A percentile compares a stretch with the other conserved stretches of the same genome.
Conservation (phyloP, 2,888 invertebrate species). For the Oasisia sp. region DNA sequence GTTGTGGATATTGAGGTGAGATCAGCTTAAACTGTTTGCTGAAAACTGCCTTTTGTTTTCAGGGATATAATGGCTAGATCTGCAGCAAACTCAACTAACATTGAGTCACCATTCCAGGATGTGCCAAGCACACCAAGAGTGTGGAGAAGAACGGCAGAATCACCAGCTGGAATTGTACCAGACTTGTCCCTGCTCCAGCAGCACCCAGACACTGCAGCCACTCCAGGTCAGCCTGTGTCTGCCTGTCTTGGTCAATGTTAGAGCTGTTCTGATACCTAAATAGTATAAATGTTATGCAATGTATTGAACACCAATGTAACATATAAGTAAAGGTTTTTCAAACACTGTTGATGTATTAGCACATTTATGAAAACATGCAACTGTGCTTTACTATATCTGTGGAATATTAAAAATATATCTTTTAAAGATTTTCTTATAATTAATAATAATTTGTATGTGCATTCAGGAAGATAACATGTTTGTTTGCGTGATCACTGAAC, state of each 20-base stretch:
- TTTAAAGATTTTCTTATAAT: background rate
- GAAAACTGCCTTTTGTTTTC: background rate
- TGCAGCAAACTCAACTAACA: background rate
- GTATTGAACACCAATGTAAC: background rate
- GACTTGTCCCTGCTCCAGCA: background rate
- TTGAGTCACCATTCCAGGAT: conserved; percentile 6
- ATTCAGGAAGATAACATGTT: background rate
- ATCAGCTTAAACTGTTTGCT: background rate
- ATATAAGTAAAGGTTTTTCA: background rate
- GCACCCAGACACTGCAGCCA: background rate
- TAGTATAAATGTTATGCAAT: background rate
- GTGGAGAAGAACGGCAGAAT: background rate
- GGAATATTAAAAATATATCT: background rate
- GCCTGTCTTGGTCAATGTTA: background rate
- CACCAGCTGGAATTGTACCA: background rate
- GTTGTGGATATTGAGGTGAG: background rate
- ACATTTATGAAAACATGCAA: background rate
- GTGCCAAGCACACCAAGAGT: background rate
- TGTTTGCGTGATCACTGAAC: background rate
- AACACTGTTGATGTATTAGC: background rate
- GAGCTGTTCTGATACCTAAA: background rate
- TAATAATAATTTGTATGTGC: background rate
- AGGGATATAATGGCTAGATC: background rate
- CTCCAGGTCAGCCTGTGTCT: background rate
- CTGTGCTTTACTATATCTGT: background rate